These are phyloP conservation scores for Syndactyla subalaris DNA, from an alignment of 2,797 vertebrate species.

Conservation along the genomic window DNA sequence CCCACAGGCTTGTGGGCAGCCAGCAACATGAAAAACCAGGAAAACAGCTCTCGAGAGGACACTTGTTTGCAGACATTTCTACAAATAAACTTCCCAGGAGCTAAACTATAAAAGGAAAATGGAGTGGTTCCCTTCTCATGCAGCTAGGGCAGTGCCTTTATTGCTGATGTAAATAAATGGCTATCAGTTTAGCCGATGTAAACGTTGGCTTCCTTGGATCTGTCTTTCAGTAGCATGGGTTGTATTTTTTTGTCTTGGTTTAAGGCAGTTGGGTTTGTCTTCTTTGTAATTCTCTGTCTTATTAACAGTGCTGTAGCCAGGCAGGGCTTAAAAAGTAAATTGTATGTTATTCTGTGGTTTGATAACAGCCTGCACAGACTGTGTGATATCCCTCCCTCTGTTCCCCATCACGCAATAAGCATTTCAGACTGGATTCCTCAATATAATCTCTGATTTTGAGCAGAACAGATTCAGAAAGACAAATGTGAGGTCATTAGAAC, in stretches of 20 bases:
- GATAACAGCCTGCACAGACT: background rate
- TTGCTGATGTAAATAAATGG: background rate
- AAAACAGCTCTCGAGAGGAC: background rate
- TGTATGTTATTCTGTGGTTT: background rate
- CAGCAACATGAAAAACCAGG: constrained; percentile 26
- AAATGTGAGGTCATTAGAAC: background rate
- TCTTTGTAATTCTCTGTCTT: background rate
- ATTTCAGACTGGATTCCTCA: background rate
- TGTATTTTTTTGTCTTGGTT: background rate
- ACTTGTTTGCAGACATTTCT: constrained; percentile 37
- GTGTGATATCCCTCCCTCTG: background rate
- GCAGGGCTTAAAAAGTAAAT: background rate
- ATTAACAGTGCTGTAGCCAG: background rate
- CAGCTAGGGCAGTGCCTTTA: background rate
- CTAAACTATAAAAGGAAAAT: background rate
- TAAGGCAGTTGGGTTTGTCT: background rate
- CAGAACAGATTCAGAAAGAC: background rate
- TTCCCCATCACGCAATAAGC: background rate
- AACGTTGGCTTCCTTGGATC: background rate
- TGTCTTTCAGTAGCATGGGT: background rate
- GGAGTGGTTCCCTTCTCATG: background rate
- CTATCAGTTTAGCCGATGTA: background rate
- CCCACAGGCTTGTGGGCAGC: constrained; percentile 26
- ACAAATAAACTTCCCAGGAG: constrained; percentile 24
- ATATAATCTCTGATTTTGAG: background rate